Percentiles rank a stretch among this genome's conserved stretches.
These are phyloP conservation scores for Quiscalus mexicanus DNA, from an alignment of 2,113 vertebrate species.

Conservation along the genomic window DNA sequence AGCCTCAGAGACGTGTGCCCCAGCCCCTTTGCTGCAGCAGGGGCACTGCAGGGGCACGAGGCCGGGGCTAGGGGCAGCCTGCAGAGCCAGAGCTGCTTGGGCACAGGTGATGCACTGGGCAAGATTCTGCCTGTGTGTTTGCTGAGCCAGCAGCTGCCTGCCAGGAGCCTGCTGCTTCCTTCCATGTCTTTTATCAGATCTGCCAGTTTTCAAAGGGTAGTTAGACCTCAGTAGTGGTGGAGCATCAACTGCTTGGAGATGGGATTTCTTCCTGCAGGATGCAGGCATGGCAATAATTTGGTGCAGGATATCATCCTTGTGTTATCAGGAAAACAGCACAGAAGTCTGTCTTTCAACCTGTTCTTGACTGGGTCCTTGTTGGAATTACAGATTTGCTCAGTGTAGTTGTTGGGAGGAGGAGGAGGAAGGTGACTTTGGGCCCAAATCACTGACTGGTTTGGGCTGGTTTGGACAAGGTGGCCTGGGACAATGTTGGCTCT, in stretches of 20 bases:
- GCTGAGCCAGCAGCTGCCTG: background rate
- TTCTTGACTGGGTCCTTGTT: background rate
- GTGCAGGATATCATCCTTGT: background rate
- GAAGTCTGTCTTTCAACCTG: background rate
- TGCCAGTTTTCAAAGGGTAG: background rate
- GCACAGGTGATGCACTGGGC: background rate
- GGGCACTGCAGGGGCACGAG: accelerated
- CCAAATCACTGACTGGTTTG: background rate
- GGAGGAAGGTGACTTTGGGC: background rate
- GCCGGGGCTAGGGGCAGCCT: accelerated
- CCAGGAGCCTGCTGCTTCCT: background rate
- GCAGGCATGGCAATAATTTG: background rate
- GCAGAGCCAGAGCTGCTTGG: background rate
- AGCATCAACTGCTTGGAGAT: background rate
- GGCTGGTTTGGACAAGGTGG: background rate
- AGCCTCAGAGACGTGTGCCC: accelerated
- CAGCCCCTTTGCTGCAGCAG: accelerated
- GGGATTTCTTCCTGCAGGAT: background rate
- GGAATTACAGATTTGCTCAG: background rate
- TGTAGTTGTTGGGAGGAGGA: background rate
- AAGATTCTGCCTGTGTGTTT: background rate
- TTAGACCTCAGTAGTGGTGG: background rate
- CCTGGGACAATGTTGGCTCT: accelerated
- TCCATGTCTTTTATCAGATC: slow-evolving; percentile 31
- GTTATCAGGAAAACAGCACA: background rate